Base-by-base conservation (phyloP, 2,113 vertebrate genomes). In the Etheostoma spectabile region DNA sequence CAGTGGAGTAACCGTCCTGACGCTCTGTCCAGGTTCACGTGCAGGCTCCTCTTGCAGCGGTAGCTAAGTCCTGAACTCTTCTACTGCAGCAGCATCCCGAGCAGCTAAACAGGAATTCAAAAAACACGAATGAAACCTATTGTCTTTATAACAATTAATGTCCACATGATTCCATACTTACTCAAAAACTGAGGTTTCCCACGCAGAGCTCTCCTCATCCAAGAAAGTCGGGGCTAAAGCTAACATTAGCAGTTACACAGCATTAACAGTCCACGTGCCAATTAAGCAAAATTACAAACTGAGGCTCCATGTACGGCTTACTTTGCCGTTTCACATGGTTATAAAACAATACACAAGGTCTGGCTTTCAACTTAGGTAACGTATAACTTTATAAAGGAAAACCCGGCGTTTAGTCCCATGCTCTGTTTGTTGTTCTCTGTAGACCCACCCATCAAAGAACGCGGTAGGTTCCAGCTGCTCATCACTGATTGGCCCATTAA, bases 401-500 rank as follows among this genome's bases (percentile, higher is more conserved):
- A 27, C 16, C 0, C 48, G 48, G 16, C 15, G 13, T 59, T 6
- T 59, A 15, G 27, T 30, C 27, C 6, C 1, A 18, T 15, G 14
- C 12, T 56, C 1, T 5, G n/a, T 38, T 5, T 22, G 38, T n/a
- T 38, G 8, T 27, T 16, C 2, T n/a, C 12, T 6, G 21, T 46
- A 12, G 46, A 38, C 71, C 57, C 57, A 1, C 46, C 71, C 46
- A 42, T 51, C 10, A 15, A 11, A 38, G 68, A 27, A 5, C 0
- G 12, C 10, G 16, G 16, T 1, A 18, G 21, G 6, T 53, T 22
- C 22, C 49, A 11, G 8, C 10, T 56, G 5, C 52, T 73, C 24
- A 7, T 61, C 42, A 13, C 64, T 67, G 65, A 69, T 57, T 38
- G 56, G 75, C 75, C 52, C 4, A 61, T 16, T 22, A 5, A 21